phyloP scores from a whole-genome alignment of 2,888 invertebrate species.

The Agrochola macilenta region DNA sequence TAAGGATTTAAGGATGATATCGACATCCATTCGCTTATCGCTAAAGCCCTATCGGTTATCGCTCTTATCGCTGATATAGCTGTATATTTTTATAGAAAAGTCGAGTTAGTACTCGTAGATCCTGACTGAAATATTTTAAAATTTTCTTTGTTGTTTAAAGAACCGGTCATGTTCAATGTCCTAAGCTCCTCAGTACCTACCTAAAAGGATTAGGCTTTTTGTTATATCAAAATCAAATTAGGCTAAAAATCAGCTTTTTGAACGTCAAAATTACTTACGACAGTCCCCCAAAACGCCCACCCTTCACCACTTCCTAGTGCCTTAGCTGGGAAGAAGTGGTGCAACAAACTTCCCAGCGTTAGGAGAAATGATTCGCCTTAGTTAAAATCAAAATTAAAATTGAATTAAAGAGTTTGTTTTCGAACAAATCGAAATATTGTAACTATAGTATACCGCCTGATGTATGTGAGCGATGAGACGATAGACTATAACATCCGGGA shows the following conservation, averaged over 20 bases:
- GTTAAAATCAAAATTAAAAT: neutral
- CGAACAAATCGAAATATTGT: neutral
- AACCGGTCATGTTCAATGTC: neutral
- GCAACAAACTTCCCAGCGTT: too few species aligned
- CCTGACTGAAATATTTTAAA: slow-evolving; percentile 3
- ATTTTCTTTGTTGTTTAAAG: slow-evolving; percentile 26
- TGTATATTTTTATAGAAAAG: slow-evolving; percentile 24
- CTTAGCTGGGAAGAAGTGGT: neutral
- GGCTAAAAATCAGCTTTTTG: neutral
- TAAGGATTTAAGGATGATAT: slow-evolving; percentile 43
- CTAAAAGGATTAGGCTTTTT: neutral
- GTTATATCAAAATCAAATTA: neutral
- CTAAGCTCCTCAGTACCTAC: neutral
- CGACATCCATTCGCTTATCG: slow-evolving; percentile 46
- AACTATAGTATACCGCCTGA: too few species aligned
- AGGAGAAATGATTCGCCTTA: too few species aligned
- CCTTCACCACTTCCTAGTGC: too few species aligned
- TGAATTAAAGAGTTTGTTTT: neutral
- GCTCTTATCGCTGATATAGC: slow-evolving; percentile 49
- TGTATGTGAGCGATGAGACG: too few species aligned
- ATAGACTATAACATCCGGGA: too few species aligned
- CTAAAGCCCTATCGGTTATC: slow-evolving; percentile 53
- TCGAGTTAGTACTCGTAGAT: neutral
- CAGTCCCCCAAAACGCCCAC: too few species aligned
- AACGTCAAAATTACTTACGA: neutral